Conservation (phyloP, 2,797 vertebrate genomes). For the Moxostoma hubbsi region DNA sequence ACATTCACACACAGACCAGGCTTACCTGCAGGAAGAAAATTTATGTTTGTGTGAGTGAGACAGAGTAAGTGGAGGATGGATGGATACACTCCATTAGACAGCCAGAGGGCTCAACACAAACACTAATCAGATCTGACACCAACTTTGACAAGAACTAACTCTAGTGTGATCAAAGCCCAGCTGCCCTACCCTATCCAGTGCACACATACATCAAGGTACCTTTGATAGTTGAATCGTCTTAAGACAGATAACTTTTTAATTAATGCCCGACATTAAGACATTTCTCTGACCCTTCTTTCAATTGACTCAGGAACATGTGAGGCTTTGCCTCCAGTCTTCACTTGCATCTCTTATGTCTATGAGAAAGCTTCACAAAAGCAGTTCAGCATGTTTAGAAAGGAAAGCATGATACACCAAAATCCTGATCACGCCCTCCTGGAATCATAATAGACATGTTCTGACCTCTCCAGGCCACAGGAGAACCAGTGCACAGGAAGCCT, state of each 20-base stretch:
- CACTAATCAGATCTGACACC: conserved; percentile 29
- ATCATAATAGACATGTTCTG: too few relatives aligned
- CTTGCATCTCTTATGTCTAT: conserved; percentile 8
- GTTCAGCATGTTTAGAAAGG: neutral
- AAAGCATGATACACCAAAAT: neutral
- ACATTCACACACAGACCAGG: neutral
- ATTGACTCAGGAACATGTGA: neutral
- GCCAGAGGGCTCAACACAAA: conserved; percentile 17
- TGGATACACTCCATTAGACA: conserved; percentile 21
- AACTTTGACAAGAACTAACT: conserved; percentile 13
- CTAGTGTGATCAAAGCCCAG: conserved; percentile 21
- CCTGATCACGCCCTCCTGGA: too few relatives aligned
- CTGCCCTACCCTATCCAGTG: neutral
- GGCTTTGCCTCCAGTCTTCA: neutral
- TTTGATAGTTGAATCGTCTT: conserved; percentile 35
- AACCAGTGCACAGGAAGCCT: too few relatives aligned
- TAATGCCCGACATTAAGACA: conserved; percentile 20
- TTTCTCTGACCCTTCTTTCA: neutral
- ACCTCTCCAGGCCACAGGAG: too few relatives aligned
- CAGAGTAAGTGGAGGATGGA: conserved; percentile 20
- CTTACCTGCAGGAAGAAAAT: conserved; percentile 14
- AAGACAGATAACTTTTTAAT: conserved; percentile 30
- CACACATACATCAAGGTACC: conserved; percentile 28
- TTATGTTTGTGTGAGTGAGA: conserved; percentile 25
- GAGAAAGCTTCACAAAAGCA: conserved; percentile 17